Evolutionary conservation across 2,888 invertebrate genomes (phyloP), one percentile per base, ranked within the genome.

Genomic region (Cyclophora punctaria): DNA sequence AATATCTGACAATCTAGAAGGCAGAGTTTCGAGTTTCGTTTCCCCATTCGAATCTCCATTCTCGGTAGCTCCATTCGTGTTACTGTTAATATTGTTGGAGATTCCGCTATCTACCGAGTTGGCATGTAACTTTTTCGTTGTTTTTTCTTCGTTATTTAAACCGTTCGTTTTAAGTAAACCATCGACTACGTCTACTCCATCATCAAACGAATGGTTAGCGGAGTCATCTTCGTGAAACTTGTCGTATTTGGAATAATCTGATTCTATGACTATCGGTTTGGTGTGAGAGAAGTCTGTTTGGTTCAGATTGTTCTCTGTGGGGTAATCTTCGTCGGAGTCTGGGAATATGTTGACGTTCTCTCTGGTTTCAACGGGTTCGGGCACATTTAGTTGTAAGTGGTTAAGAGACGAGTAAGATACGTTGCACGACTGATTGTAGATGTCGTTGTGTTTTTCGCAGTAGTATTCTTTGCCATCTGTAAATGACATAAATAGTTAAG

Each of bases 271-370:
- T 50, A 87, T 88, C 0, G 87, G 87, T 68, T 84, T 78, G 0
- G 85, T 87, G 57, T 87, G 86, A 0, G 84, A 84, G 66, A 86
- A 87, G 55, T 87, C 86, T 3, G 84, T 87, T 58, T 86, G 87
- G 59, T 86, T 87, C 2, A 87, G 71, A 52, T 86, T 85, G 58
- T 86, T 88, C 46, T 85, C 83, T 2, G 86, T 87, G 0, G 87
- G 86, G 46, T 85, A 88, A 35, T 84, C 83, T 57, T 84, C 84
- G 47, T 87, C 86, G 0, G 82, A 83, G 41, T 88, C 89, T 0
- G 80, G 75, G 63, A 83, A 85, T 2, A 73, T 71, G 55, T 70
- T 77, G 0, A 66, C 67, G n/a, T 60, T 77, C n/a, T 81, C 85
- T 45, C 84, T 63, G 0, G 75, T 64, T 46, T 87, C 84, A 0